Evolutionary conservation across 2,113 vertebrate genomes (phyloP).

Genomic region (Eurypyga helias): DNA sequence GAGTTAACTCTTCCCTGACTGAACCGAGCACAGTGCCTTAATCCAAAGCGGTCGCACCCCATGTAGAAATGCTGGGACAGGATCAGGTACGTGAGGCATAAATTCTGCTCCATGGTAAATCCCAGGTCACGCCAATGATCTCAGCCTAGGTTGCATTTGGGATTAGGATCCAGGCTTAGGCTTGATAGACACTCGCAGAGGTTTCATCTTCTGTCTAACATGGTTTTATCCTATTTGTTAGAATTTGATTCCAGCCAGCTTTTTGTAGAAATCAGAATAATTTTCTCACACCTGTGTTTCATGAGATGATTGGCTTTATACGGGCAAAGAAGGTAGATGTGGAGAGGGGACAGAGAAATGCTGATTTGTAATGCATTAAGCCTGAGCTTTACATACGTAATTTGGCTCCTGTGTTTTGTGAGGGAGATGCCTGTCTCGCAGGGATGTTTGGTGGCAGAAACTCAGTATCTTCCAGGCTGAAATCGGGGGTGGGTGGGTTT

Average conservation of each 20-base stretch:
- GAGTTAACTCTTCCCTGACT: too few species aligned
- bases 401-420: neutral
- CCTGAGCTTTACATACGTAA: constrained; percentile 7
- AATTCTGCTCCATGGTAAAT: neutral
- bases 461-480: neutral
- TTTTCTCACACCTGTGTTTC: neutral
- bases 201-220: neutral
- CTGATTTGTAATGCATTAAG: constrained; percentile 9
- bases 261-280: neutral
- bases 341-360: neutral
- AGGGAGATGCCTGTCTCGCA: neutral
- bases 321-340: neutral
- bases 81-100: neutral
- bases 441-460: neutral
- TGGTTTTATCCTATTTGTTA: neutral
- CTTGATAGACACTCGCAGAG: neutral
- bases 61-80: neutral
- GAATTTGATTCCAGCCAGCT: neutral
- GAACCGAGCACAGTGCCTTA: too few species aligned
- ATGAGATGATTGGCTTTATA: neutral
- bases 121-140: fast-evolving
- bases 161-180: neutral
- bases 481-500: neutral
- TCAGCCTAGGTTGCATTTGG: neutral
- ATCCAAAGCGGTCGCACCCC: neutral